phyloP scores from a whole-genome alignment of 2,888 invertebrate genomes.

The Mesorhabditis spiculigera region DNA sequence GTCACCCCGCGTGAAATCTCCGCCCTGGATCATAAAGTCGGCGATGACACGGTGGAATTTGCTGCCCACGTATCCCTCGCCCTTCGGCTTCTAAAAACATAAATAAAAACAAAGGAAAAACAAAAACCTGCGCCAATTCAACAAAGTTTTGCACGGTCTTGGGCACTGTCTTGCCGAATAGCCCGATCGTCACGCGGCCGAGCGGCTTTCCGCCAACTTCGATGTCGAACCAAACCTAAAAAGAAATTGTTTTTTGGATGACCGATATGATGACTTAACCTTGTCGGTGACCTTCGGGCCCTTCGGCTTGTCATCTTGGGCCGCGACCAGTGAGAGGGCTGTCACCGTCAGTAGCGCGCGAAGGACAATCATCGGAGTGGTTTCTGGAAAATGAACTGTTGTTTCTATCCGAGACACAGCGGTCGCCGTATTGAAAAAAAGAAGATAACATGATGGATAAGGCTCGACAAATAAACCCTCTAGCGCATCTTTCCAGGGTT shows the following conservation, averaged over 20 bases:
- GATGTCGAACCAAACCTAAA: slow-evolving; percentile 77
- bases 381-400: no score
- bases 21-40: slow-evolving; percentile 82
- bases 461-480: no score
- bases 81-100: slow-evolving; percentile 16
- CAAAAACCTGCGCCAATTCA: slow-evolving; percentile 69
- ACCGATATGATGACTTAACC: slow-evolving; percentile 21
- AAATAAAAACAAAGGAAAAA: slow-evolving; percentile 3
- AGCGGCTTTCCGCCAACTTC: slow-evolving; percentile 71
- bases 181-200: slow-evolving; percentile 78
- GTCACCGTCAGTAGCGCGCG: not conserved
- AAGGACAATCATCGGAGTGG: no score
- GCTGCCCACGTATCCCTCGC: slow-evolving; percentile 70
- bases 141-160: slow-evolving; percentile 83
- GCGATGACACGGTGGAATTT: slow-evolving; percentile 80
- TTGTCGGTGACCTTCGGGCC: slow-evolving; percentile 58
- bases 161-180: slow-evolving; percentile 83
- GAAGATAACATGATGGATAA: no score
- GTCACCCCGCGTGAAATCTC: slow-evolving; percentile 59
- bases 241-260: not conserved
- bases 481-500: no score
- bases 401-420: no score
- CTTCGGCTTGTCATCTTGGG: slow-evolving; percentile 33
- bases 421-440: no score
- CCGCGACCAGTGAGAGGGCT: slow-evolving; percentile 7